phyloP scores from a whole-genome alignment of 2,113 vertebrate species.

The Aythya baeri region DNA sequence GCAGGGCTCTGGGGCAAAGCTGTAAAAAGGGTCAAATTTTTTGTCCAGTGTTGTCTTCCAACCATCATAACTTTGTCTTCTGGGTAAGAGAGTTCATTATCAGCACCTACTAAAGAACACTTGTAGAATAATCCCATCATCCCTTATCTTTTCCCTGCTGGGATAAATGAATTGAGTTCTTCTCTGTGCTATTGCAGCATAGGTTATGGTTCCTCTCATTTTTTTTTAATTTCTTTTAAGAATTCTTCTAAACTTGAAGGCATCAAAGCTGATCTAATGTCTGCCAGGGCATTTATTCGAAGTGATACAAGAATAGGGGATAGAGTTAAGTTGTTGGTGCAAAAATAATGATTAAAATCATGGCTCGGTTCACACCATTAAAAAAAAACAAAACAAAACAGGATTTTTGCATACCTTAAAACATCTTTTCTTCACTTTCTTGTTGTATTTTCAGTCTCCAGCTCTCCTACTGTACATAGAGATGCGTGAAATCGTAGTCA shows the following conservation, averaged over 20 bases:
- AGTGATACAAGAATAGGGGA: background rate
- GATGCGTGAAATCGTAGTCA: background rate
- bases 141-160: background rate
- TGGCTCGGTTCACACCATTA: background rate
- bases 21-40: background rate
- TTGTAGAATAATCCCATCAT: background rate
- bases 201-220: background rate
- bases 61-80: background rate
- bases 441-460: background rate
- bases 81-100: background rate
- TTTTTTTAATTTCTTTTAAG: background rate
- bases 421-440: background rate
- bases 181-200: background rate
- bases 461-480: background rate
- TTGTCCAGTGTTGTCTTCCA: background rate
- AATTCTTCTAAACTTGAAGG: background rate
- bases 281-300: background rate
- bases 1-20: too few species aligned
- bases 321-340: background rate
- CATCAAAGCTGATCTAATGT: background rate
- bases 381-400: too few species aligned
- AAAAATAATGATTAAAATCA: background rate
- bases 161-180: rapidly evolving
- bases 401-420: background rate
- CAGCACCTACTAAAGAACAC: background rate